Evolutionary conservation across 2,797 vertebrate species (phyloP).

Genomic region (Protosalanx chinensis): DNA sequence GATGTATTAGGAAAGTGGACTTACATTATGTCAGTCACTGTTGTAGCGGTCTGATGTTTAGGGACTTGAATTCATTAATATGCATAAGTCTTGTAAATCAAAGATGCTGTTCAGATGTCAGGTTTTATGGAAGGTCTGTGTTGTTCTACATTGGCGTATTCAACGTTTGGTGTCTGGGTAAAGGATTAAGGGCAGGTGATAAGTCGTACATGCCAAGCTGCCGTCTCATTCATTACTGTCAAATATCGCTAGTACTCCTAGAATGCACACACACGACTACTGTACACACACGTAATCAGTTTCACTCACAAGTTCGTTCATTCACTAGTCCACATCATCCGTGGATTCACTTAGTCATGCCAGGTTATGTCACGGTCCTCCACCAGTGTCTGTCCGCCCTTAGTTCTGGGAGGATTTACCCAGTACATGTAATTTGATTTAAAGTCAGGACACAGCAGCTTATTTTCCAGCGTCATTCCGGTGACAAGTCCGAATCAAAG

Average conservation of each 20-base stretch:
- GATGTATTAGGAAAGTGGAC: neutral
- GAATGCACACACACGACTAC: neutral
- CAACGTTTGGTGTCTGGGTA: neutral
- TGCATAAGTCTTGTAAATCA: slow-evolving; percentile 6
- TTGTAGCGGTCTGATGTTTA: slow-evolving; percentile 2
- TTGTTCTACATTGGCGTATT: slow-evolving; percentile 5
- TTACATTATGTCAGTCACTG: neutral
- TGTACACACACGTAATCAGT: neutral
- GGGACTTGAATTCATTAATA: slow-evolving; percentile 6
- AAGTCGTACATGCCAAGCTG: slow-evolving; percentile 19
- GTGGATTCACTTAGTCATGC: neutral
- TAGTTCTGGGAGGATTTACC: neutral
- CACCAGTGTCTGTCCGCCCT: neutral
- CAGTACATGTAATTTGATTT: slow-evolving; percentile 27
- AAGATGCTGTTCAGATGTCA: neutral
- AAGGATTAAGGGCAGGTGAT: slow-evolving; percentile 14
- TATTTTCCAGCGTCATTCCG: slow-evolving; percentile 7
- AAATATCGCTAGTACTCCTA: slow-evolving; percentile 37
- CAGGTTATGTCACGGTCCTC: neutral
- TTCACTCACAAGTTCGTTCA: neutral
- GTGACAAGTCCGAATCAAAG: slow-evolving; percentile 6
- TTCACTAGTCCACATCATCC: neutral
- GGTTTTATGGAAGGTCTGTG: neutral
- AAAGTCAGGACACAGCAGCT: slow-evolving; percentile 8
- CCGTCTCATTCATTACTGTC: slow-evolving; percentile 34